Conservation (phyloP, 2,113 vertebrate genomes). For the Myanophis thanlyinensis region DNA sequence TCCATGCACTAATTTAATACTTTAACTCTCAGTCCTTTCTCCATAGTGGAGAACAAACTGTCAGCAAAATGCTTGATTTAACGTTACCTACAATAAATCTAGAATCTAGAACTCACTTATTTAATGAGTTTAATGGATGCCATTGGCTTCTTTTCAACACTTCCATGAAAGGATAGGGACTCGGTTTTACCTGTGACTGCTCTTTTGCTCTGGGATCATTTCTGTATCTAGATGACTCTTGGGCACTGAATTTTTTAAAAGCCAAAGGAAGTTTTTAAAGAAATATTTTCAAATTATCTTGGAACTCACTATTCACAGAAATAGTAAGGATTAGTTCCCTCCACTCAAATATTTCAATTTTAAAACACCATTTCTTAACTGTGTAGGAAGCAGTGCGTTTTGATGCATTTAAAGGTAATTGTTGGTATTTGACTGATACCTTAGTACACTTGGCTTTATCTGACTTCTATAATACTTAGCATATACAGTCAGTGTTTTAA, state of each 20-base stretch:
- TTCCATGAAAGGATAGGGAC: background rate
- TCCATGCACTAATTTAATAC: background rate
- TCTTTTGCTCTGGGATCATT: background rate
- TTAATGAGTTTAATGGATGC: background rate
- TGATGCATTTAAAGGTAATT: constrained; percentile 46
- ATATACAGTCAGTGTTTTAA: background rate
- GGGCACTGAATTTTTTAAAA: background rate
- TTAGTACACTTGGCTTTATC: constrained; percentile 23
- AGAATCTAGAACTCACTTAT: background rate
- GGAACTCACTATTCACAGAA: background rate
- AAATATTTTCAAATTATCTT: background rate
- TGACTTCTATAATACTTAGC: background rate
- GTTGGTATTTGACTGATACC: constrained; percentile 40
- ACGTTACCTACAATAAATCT: background rate
- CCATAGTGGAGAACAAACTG: background rate
- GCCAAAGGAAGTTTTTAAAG: background rate
- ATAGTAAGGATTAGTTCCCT: background rate
- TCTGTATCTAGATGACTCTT: background rate
- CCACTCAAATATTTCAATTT: background rate
- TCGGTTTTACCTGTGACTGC: background rate
- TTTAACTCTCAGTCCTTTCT: background rate
- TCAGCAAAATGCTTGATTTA: background rate
- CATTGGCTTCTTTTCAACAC: background rate
- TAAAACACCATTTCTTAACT: constrained; percentile 32
- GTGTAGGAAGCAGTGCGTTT: constrained; percentile 52